Evolutionary conservation across 2,888 invertebrate species (phyloP), one percentile per base, ranked within the genome.

Genomic region (Acanthosepion esculentum): DNA sequence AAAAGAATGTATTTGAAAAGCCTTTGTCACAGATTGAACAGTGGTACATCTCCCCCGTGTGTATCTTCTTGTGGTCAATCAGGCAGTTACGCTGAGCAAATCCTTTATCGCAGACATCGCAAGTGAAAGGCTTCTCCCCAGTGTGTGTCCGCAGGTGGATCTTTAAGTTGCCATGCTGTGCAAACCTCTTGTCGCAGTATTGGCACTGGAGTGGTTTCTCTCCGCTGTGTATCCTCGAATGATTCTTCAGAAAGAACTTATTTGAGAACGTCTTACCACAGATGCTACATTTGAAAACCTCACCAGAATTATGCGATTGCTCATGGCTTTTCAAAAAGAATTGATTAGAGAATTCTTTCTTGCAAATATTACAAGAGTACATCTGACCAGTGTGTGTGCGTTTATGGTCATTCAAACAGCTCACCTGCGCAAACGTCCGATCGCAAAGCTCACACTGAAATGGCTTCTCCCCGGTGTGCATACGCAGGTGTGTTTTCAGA

Each of bases 381-480:
- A 53, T 93, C 15, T 93, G 41, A n/a, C 93, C 93, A 29, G 93
- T n/a, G 93, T 93, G 93, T 6, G 20, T 48, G 50, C 93, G 93
- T 93, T n/a, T 93, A 53, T 93, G 93, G 93, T 93, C 93, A 50
- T 93, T 93, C n/a, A 93, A n/a, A 33, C 93, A 93, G 18, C n/a
- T 50, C 93, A 93, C n/a, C 93, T 93, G 93, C 50, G 93, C 53
- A 50, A 93, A 93, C 48, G 93, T 50, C 53, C 53, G 48, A 53
- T 93, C 93, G n/a, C 93, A 93, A 48, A 93, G 93, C 48, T 93
- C 93, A n/a, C 93, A 93, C n/a, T 93, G 93, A n/a, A 53, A 93
- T n/a, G 93, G 93, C n/a, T 50, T 93, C 93, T 93, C 93, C 48
- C 93, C 93, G 15, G 93, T 93, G 29, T 93, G 93, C 12, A 53